These are phyloP conservation scores for Lymantria monacha DNA, from an alignment of 2,888 invertebrate species.

Conservation along the genomic window DNA sequence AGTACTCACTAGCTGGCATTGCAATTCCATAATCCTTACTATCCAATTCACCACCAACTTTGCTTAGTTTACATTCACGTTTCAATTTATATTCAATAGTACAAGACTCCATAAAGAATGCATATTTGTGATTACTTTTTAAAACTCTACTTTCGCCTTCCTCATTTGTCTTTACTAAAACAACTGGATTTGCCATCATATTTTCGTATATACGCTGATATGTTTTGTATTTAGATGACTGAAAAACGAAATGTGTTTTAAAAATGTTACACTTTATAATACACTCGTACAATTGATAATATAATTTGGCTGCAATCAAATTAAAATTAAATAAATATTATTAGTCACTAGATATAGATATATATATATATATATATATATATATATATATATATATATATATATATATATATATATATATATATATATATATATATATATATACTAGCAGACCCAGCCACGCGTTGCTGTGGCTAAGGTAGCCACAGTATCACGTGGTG, in stretches of 20 bases:
- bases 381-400: too few relatives aligned
- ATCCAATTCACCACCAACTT: constrained; percentile 91
- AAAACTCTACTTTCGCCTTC: constrained; percentile 93
- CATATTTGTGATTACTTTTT: constrained; percentile 83
- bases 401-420: too few relatives aligned
- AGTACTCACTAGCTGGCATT: constrained; percentile 88
- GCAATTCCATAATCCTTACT: constrained; percentile 93
- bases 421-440: too few relatives aligned
- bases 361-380: too few relatives aligned
- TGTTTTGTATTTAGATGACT: constrained; percentile 90
- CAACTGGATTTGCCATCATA: constrained; percentile 91
- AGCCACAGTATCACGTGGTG: too few relatives aligned
- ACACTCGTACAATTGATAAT: not conserved
- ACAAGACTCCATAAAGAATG: constrained; percentile 98
- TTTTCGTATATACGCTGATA: constrained; percentile 94
- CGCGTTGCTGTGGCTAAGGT: too few relatives aligned
- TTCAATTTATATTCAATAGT: constrained; percentile 95
- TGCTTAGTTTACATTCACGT: constrained; percentile 89
- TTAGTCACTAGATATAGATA: too few relatives aligned
- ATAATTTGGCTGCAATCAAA: not conserved
- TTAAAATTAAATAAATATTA: too few relatives aligned
- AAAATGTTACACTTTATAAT: not conserved
- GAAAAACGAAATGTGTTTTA: constrained; percentile 10
- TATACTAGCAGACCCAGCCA: too few relatives aligned
- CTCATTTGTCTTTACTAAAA: constrained; percentile 89